These are phyloP conservation scores for Parapsyche elsis DNA, from an alignment of 1,140 invertebrate genomes.

Conservation along the genomic window DNA sequence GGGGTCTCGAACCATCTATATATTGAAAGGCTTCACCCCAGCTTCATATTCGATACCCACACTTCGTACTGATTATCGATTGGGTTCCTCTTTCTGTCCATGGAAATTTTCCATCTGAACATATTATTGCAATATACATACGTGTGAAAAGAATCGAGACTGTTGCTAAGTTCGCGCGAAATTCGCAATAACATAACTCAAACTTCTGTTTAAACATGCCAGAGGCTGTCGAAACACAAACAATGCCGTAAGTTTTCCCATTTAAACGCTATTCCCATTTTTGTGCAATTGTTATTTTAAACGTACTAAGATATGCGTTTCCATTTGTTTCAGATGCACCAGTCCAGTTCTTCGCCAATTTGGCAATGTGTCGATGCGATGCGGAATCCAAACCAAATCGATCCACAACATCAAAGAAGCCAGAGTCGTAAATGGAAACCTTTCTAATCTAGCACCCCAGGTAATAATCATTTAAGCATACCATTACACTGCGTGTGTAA, in stretches of 20 bases:
- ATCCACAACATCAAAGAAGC: constrained; percentile 37
- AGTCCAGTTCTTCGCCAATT: constrained; percentile 8
- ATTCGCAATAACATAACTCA: not conserved
- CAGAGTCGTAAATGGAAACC: constrained; percentile 41
- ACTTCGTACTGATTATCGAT: not conserved
- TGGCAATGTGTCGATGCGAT: constrained; percentile 25
- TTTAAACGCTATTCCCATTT: not conserved
- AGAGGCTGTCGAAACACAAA: constrained; percentile 49
- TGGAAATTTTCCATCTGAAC: too few species aligned
- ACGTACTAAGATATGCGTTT: too few species aligned
- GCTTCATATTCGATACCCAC: not conserved
- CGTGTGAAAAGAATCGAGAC: not conserved
- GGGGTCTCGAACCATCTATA: not conserved
- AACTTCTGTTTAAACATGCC: constrained; percentile 44
- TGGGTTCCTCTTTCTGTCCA: too few species aligned
- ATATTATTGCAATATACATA: too few species aligned
- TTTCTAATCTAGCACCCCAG: constrained; percentile 42
- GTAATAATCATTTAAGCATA: constrained; percentile 6
- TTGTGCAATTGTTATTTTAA: constrained; percentile 4
- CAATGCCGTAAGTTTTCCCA: constrained; percentile 42
- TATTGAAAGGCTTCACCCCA: not conserved
- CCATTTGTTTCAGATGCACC: constrained; percentile 39
- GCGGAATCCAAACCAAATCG: constrained; percentile 11
- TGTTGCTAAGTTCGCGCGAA: not conserved
- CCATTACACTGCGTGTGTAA: not conserved